Evolutionary conservation across 2,888 invertebrate genomes (phyloP).

Genomic region (Mantis religiosa): DNA sequence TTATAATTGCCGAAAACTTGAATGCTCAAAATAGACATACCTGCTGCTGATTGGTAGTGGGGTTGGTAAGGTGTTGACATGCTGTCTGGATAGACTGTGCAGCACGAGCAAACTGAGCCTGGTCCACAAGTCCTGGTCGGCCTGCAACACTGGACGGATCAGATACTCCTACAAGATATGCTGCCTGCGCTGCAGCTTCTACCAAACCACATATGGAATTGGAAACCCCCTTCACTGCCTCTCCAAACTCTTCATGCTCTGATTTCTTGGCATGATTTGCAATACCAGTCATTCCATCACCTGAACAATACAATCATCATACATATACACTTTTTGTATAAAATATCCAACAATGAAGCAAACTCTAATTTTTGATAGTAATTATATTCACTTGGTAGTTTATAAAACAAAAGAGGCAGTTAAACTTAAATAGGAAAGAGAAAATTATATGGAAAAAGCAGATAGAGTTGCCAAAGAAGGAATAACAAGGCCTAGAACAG

Average conservation of each 20-base stretch:
- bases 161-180: constrained; percentile 90
- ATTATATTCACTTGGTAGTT: too few species aligned
- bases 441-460: too few species aligned
- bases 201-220: constrained; percentile 85
- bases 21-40: constrained; percentile 26
- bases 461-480: too few species aligned
- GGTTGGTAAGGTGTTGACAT: constrained; percentile 71
- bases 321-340: neutral
- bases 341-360: too few species aligned
- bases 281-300: constrained; percentile 92
- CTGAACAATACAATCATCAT: constrained; percentile 40
- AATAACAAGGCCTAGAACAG: too few species aligned
- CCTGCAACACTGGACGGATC: constrained; percentile 88
- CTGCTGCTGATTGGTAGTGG: constrained; percentile 72
- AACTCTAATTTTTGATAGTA: too few species aligned
- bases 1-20: too few species aligned
- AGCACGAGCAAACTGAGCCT: constrained; percentile 80
- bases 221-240: constrained; percentile 78
- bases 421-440: too few species aligned
- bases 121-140: constrained; percentile 82
- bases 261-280: constrained; percentile 86
- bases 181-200: constrained; percentile 91
- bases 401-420: too few species aligned
- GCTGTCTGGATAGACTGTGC: constrained; percentile 87
- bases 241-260: constrained; percentile 79